These are phyloP conservation scores for Hoplostethus atlanticus DNA, from an alignment of 2,797 vertebrate genomes.

Conservation along the genomic window DNA sequence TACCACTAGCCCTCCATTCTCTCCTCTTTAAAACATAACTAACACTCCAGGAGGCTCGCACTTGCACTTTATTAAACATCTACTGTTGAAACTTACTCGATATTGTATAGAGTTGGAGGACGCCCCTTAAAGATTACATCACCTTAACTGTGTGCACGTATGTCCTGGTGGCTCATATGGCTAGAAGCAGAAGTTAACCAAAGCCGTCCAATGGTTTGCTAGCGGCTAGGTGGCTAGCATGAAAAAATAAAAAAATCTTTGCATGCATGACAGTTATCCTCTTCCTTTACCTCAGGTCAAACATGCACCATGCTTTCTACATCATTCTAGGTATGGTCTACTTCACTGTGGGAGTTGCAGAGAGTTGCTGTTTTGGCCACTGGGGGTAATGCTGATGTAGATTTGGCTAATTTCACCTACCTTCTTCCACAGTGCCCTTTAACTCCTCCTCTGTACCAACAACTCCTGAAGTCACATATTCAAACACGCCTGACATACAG, in stretches of 20 bases:
- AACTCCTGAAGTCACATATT: conserved; percentile 46
- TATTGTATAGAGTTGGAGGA: too few species aligned
- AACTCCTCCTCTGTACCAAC: conserved; percentile 34
- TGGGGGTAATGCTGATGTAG: conserved; percentile 29
- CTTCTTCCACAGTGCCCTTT: conserved; percentile 15
- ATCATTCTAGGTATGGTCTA: neutral
- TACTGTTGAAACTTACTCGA: conserved; percentile 4
- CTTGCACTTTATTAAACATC: conserved; percentile 69
- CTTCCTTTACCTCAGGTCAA: neutral
- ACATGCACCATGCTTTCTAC: neutral
- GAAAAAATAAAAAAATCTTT: neutral
- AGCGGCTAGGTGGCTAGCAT: too few species aligned
- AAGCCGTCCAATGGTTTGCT: too few species aligned
- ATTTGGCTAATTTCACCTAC: conserved; percentile 40
- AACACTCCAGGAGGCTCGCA: conserved; percentile 64
- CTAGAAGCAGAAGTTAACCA: too few species aligned
- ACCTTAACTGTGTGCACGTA: neutral
- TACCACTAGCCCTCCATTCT: conserved; percentile 53
- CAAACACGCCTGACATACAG: conserved; percentile 23
- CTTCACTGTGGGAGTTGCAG: conserved; percentile 16
- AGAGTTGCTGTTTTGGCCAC: neutral
- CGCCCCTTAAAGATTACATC: too few species aligned
- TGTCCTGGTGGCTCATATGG: too few species aligned
- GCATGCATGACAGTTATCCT: neutral
- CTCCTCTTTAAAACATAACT: conserved; percentile 60